phyloP scores from a whole-genome alignment of 2,888 invertebrate genomes.

The Leucoma salicis region DNA sequence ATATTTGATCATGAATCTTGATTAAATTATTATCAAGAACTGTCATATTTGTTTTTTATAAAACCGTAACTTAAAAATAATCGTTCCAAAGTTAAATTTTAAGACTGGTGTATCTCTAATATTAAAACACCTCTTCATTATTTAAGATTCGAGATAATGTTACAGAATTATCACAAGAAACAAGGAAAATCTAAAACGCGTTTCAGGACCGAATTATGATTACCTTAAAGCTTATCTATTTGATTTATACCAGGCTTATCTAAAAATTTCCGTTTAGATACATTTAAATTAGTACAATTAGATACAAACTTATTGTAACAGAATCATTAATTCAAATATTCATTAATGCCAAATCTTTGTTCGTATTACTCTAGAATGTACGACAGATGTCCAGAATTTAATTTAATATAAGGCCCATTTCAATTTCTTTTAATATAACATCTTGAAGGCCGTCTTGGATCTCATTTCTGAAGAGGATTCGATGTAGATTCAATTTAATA shows the following conservation, averaged over 20 bases:
- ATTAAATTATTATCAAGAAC: too few relatives aligned
- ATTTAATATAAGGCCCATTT: slow-evolving; percentile 66
- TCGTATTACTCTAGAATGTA: slow-evolving; percentile 54
- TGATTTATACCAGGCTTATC: not conserved
- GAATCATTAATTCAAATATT: slow-evolving; percentile 61
- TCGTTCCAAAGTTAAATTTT: too few relatives aligned
- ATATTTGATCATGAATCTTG: too few relatives aligned
- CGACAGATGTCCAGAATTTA: slow-evolving; percentile 75
- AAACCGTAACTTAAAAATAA: too few relatives aligned
- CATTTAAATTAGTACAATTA: slow-evolving; percentile 22
- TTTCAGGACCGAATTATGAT: not conserved
- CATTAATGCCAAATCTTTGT: slow-evolving; percentile 62
- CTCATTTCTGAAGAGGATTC: slow-evolving; percentile 51
- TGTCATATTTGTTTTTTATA: too few relatives aligned
- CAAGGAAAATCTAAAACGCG: not conserved
- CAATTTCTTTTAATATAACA: slow-evolving; percentile 69
- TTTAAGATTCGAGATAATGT: too few relatives aligned
- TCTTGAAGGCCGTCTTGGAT: slow-evolving; percentile 44
- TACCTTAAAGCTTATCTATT: not conserved
- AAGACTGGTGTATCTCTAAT: too few relatives aligned
- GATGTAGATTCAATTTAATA: slow-evolving; percentile 61
- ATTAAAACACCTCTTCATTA: too few relatives aligned
- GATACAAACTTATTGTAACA: slow-evolving; percentile 39
- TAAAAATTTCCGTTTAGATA: slow-evolving; percentile 5
- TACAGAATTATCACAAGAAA: too few relatives aligned